Evolutionary conservation across 1,140 invertebrate species (phyloP), one percentile per base, ranked within the genome.

Genomic region (Apis cerana): DNA sequence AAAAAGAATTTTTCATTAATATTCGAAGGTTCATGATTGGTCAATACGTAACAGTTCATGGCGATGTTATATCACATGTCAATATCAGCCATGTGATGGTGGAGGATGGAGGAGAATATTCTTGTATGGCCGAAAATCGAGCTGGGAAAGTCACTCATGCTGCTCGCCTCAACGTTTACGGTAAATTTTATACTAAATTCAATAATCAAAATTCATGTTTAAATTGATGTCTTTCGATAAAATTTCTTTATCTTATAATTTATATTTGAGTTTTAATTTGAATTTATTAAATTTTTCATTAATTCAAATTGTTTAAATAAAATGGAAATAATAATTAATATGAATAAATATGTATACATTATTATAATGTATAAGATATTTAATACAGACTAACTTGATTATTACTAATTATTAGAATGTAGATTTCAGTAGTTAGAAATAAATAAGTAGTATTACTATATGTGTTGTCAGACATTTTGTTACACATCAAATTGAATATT

Each of bases 81-180:
- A 98, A 98, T 94, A 97, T 98, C 87, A 97, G 96, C 83, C 96
- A 96, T 85, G 97, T 98, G 64, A 95, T 96, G 93, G 96, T 98
- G 10, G 96, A 97, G 91, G 97, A 98, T 91, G 97, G 97, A n/a
- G 98, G 98, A 5, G 96, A 97, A 91, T 98, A 98, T 94, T 96
- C 96, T 64, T 98, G 98, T 91, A 96, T 95, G 3, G 97, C 97
- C 1, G 96, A 96, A 89, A 98, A 98, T 94, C 95, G 96, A 67
- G 97, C 97, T 58, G 97, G 97, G 62, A 95, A 95, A 91, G 96
- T 96, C 56, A 95, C 95, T 17, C 97, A 98, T 94, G 95, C 96
- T 23, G 97, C 97, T 19, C 95, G 97, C 82, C 94, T 98, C 62
- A 98, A 98, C 93, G 96, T 98, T 89, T 98, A 98, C 92, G 97